Percentiles rank a stretch among this genome's conserved stretches.
phyloP scores from a whole-genome alignment of 2,888 invertebrate species.

The Ditula angustiorana region DNA sequence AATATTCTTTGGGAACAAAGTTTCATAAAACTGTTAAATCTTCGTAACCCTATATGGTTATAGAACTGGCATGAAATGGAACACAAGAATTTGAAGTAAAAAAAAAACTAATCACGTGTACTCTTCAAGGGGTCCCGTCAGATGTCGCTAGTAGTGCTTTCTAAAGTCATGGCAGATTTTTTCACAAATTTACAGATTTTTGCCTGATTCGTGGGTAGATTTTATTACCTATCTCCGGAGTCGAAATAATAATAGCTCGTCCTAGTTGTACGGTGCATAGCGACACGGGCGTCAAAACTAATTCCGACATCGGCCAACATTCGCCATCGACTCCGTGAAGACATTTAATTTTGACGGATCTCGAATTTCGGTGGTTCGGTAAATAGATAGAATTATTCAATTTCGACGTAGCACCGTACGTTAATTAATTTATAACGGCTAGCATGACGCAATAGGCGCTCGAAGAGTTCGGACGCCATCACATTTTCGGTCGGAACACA shows the following conservation, averaged over 20 bases:
- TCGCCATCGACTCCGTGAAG: conserved; percentile 62
- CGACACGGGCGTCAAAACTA: conserved; percentile 59
- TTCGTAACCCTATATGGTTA: neutral
- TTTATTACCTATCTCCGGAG: conserved; percentile 63
- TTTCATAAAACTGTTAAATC: too few species aligned
- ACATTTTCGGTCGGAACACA: conserved; percentile 62
- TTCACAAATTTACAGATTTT: conserved; percentile 76
- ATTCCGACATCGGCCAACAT: conserved; percentile 54
- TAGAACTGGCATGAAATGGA: conserved; percentile 70
- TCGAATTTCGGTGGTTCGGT: conserved; percentile 74
- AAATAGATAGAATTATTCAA: conserved; percentile 68
- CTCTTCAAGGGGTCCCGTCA: conserved; percentile 62
- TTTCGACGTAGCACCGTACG: conserved; percentile 67
- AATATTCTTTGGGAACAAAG: too few species aligned
- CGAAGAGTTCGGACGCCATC: conserved; percentile 58
- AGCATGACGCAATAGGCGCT: conserved; percentile 76
- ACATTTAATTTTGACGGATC: conserved; percentile 62
- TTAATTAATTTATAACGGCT: conserved; percentile 67
- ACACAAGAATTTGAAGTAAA: conserved; percentile 65
- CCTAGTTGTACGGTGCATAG: conserved; percentile 68
- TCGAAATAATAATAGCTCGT: conserved; percentile 70
- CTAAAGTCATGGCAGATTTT: conserved; percentile 83
- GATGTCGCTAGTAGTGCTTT: conserved; percentile 79
- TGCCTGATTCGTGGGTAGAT: conserved; percentile 81
- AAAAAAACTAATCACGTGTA: conserved; percentile 78